Evolutionary conservation across 2,113 vertebrate genomes (phyloP), one percentile per base, ranked within the genome.

Genomic region (Elachura formosa): DNA sequence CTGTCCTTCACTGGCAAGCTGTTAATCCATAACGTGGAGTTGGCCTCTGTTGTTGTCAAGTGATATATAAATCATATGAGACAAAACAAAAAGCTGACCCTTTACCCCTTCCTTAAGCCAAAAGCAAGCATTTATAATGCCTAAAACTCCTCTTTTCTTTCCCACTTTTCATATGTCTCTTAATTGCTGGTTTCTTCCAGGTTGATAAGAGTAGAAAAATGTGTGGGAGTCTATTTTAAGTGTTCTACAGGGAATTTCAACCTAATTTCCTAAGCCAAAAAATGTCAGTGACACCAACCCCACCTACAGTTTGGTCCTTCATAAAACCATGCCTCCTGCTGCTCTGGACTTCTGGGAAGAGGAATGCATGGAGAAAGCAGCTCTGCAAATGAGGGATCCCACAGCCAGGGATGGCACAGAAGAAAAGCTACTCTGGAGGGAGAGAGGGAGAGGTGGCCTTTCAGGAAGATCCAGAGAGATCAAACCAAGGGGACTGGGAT

Each of bases 1-100:
- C 75, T 81, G 82, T 91, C 91, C 95, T 94, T 97, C 84, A 71
- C 71, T 87, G 62, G 46, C 93, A 95, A 92, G 31, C 34, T 69
- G 41, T 84, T 94, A 93, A 93, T 95, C 71, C 74, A 83, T 89
- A 89, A 79, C 22, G 24, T 87, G 34, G 40, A 69, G 58, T 23
- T 96, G 78, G 62, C 22, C 49, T 92, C 78, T 87, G 63, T 61
- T 89, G 69, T 48, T 95, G 87, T 92, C 92, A 96, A 59, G 28
- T 34, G 43, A 43, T 64, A 38, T 45, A 80, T 93, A 93, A 94
- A 94, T 89, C 77, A 73, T 38, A 87, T 59, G 40, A 74, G 54
- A 80, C 28, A 79, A 90, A 95, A 58, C 26, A 89, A 78, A 77
- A 92, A 14, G 11, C 74, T 87, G 52, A 87, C 49, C 64, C 45